Conservation (phyloP, 2,888 invertebrate genomes). For the Epinotia demarniana region DNA sequence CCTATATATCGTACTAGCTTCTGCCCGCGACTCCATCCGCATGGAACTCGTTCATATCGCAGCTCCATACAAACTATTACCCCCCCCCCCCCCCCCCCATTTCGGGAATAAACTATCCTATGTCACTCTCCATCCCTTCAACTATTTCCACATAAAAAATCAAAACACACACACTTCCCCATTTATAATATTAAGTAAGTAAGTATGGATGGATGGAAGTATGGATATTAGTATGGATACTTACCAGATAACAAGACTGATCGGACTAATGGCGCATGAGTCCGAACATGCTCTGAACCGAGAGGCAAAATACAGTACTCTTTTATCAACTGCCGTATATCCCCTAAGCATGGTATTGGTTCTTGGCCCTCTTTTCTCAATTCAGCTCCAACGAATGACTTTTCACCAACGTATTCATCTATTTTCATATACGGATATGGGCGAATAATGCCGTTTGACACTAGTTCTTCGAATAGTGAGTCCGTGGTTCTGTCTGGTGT, state of each 20-base stretch:
- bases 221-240: too few species aligned
- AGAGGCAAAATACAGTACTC: conserved; percentile 96
- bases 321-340: conserved; percentile 92
- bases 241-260: conserved; percentile 92
- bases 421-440: conserved; percentile 88
- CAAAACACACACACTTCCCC: too few species aligned
- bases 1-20: background rate
- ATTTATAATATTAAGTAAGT: too few species aligned
- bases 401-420: conserved; percentile 92
- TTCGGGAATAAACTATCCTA: too few species aligned
- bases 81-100: too few species aligned
- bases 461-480: conserved; percentile 96
- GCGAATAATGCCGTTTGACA: conserved; percentile 95
- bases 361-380: conserved; percentile 76
- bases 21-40: too few species aligned
- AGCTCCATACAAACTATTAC: too few species aligned
- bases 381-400: conserved; percentile 86
- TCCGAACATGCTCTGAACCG: conserved; percentile 89
- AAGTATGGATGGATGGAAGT: too few species aligned
- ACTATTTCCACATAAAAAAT: too few species aligned
- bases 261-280: conserved; percentile 88
- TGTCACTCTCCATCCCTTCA: too few species aligned
- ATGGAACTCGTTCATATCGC: too few species aligned
- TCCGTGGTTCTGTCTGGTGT: conserved; percentile 96
- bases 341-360: conserved; percentile 87